These are phyloP conservation scores for Colletes collaris DNA, from an alignment of 2,888 invertebrate genomes.

Conservation along the genomic window DNA sequence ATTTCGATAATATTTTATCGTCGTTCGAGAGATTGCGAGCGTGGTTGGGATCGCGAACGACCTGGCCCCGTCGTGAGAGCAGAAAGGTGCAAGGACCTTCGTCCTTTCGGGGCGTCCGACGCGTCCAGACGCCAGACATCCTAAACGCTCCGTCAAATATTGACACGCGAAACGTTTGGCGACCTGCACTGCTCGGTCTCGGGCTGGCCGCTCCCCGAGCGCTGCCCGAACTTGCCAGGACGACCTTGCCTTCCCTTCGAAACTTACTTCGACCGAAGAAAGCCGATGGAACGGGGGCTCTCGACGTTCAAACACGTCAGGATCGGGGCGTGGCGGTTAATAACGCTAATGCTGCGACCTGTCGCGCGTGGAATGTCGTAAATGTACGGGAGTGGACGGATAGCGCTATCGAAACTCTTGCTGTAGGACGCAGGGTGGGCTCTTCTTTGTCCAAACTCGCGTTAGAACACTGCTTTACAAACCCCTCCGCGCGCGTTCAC, in stretches of 20 bases:
- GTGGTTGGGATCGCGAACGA: too few relatives aligned
- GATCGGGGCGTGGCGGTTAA: conserved; percentile 48
- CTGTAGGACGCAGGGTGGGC: too few relatives aligned
- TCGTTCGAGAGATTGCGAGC: too few relatives aligned
- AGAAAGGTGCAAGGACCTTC: conserved; percentile 51
- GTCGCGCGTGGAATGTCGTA: conserved; percentile 1
- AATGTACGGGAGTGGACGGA: neutral
- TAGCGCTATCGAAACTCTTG: too few relatives aligned
- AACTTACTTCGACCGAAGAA: neutral
- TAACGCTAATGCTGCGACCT: conserved; percentile 28
- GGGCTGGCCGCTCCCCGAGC: neutral
- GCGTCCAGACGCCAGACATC: conserved; percentile 56
- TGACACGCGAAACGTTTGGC: conserved; percentile 64
- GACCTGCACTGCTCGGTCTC: conserved; percentile 30
- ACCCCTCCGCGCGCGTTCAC: too few relatives aligned
- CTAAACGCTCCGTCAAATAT: conserved; percentile 69
- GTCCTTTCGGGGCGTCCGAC: conserved; percentile 37
- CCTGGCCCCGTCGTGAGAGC: neutral
- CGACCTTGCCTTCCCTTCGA: conserved; percentile 19
- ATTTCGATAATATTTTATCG: too few relatives aligned
- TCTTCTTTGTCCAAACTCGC: too few relatives aligned
- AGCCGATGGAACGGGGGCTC: conserved; percentile 1
- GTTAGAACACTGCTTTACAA: too few relatives aligned
- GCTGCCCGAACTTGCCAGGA: conserved; percentile 32
- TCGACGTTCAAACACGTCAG: conserved; percentile 25